Evolutionary conservation across 2,888 invertebrate genomes (phyloP).

Genomic region (Scaptomyza tumidula): DNA sequence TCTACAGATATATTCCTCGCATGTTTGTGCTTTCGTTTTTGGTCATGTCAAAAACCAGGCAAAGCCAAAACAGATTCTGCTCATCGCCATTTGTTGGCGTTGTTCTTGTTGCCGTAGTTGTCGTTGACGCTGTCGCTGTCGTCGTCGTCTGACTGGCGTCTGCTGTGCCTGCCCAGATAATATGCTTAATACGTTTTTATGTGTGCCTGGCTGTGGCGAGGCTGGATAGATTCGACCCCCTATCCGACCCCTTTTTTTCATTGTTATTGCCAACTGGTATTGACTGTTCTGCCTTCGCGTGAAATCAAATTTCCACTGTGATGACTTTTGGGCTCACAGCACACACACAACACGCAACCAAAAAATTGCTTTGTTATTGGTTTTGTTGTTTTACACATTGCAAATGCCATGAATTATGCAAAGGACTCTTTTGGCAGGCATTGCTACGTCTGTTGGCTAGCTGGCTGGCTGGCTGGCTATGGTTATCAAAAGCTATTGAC

Average conservation of each 20-base stretch:
- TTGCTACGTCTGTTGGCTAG: conserved; percentile 18
- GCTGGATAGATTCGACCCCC: conserved; percentile 3
- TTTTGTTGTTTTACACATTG: conserved; percentile 9
- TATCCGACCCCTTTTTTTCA: conserved; percentile 41
- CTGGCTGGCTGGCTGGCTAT: conserved; percentile 13
- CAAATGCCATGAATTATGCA: conserved; percentile 72
- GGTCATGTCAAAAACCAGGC: conserved; percentile 67
- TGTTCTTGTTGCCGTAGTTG: not conserved
- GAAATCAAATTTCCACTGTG: conserved; percentile 78
- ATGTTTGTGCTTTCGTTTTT: conserved; percentile 54
- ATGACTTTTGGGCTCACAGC: conserved; percentile 64
- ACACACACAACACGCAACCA: conserved; percentile 12
- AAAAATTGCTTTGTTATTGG: conserved; percentile 51
- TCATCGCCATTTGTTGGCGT: conserved; percentile 41
- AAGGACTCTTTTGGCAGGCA: conserved; percentile 58
- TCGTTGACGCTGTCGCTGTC: conserved; percentile 10
- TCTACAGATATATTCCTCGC: conserved; percentile 8
- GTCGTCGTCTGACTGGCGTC: conserved; percentile 60
- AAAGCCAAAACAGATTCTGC: conserved; percentile 64
- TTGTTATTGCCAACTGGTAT: conserved; percentile 75
- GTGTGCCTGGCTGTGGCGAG: conserved; percentile 57
- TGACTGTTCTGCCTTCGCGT: conserved; percentile 67
- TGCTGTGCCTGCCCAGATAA: conserved; percentile 70
- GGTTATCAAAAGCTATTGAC: conserved; percentile 74
- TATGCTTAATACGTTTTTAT: conserved; percentile 81